Conservation (phyloP, 2,113 vertebrate genomes). For the Pterocles burchelli region DNA sequence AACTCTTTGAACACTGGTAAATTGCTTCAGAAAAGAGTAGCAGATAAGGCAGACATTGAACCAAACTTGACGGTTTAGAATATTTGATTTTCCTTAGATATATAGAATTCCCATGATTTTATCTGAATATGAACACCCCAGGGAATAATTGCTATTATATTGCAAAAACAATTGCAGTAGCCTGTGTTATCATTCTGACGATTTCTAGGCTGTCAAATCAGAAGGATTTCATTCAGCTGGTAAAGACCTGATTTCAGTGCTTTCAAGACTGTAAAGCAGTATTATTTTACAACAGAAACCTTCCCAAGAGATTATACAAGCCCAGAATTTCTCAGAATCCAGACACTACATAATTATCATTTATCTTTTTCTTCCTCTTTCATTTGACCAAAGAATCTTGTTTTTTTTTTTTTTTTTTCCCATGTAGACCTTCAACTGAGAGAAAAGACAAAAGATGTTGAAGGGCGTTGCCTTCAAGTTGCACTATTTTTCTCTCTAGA, state of each 20-base stretch:
- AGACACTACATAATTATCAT: not conserved
- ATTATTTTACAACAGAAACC: not conserved
- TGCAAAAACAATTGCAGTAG: not conserved
- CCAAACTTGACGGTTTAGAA: not conserved
- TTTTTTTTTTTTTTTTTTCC: not conserved
- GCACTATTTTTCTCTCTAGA: not conserved
- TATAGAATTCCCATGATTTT: not conserved
- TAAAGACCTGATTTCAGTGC: not conserved
- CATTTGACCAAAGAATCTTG: not conserved
- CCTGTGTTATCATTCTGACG: not conserved
- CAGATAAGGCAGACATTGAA: not conserved
- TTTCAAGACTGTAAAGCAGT: not conserved
- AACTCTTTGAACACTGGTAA: not conserved
- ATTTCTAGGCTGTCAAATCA: not conserved
- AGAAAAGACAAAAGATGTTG: not conserved
- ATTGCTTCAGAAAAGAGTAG: not conserved
- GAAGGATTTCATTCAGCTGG: not conserved
- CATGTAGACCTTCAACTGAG: not conserved
- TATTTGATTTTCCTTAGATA: not conserved
- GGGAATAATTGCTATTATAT: not conserved
- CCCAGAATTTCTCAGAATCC: not conserved
- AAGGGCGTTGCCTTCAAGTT: not conserved
- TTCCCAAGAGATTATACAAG: not conserved
- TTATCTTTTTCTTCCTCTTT: not conserved
- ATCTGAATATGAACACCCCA: not conserved